Conservation (phyloP, 1,140 invertebrate genomes). For the Phthorimaea operculella region DNA sequence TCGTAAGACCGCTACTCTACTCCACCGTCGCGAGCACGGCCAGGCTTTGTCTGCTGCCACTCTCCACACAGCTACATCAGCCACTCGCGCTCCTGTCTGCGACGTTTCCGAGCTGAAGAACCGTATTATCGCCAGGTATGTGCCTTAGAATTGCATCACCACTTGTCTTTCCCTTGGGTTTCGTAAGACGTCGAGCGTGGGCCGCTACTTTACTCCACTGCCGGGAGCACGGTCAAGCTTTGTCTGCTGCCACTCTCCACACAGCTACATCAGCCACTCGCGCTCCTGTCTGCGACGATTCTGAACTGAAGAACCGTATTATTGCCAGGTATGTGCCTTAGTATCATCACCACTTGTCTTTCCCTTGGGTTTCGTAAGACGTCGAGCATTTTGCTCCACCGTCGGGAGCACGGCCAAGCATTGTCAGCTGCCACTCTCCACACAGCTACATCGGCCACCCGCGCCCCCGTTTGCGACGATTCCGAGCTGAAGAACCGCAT, state of each 20-base stretch:
- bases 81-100: conserved; percentile 34
- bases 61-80: conserved; percentile 34
- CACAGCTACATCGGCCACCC: conserved; percentile 31
- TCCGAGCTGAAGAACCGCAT: conserved; percentile 84
- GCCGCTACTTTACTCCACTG: conserved; percentile 89
- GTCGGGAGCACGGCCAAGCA: conserved; percentile 84
- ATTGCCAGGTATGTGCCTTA: conserved; percentile 71
- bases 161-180: too few species aligned
- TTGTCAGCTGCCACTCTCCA: conserved; percentile 37
- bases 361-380: too few species aligned
- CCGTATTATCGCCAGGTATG: conserved; percentile 79
- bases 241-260: conserved; percentile 37
- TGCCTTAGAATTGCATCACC: too few species aligned
- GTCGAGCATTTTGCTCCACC: conserved; percentile 86
- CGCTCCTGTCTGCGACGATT: conserved; percentile 69
- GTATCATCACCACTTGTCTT: too few species aligned
- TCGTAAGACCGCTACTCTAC: conserved; percentile 87
- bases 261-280: conserved; percentile 32
- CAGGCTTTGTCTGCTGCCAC: conserved; percentile 62
- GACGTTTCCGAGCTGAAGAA: conserved; percentile 83
- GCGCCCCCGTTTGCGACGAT: conserved; percentile 69
- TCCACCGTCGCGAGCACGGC: conserved; percentile 88
- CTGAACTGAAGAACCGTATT: conserved; percentile 83
- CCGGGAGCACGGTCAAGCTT: conserved; percentile 81
- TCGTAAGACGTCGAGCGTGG: conserved; percentile 85